A percentile compares a stretch with the other conserved stretches of the same genome.
These are phyloP conservation scores for Dromococcyx pavoninus DNA, from an alignment of 2,797 vertebrate species.

Conservation along the genomic window DNA sequence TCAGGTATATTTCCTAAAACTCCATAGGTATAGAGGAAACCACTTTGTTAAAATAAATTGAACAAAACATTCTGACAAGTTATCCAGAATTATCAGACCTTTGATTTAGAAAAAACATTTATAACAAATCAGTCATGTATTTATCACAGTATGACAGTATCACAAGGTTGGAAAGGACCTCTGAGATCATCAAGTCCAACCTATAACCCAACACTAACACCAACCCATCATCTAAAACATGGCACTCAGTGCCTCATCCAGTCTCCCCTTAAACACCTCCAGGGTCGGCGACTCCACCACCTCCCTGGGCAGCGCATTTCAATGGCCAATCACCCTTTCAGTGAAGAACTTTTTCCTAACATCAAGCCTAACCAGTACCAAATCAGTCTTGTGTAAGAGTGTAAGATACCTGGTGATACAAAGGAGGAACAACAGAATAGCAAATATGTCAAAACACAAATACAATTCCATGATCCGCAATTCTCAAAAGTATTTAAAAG, in stretches of 20 bases:
- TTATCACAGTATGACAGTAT: no score
- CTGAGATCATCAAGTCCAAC: no score
- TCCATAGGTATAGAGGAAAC: not conserved
- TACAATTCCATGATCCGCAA: not conserved
- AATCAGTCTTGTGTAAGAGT: not conserved
- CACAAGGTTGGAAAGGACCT: no score
- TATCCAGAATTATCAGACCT: not conserved
- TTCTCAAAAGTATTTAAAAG: not conserved
- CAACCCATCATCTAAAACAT: no score
- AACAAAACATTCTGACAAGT: not conserved
- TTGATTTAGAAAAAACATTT: not conserved
- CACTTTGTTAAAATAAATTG: not conserved
- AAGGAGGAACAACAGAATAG: not conserved
- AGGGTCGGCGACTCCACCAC: no score
- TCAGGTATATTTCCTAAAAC: not conserved
- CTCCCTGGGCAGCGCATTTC: no score
- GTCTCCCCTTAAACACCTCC: no score
- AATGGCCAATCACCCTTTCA: no score
- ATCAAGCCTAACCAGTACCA: no score
- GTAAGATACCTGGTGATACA: not conserved
- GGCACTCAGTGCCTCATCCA: no score
- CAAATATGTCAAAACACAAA: not conserved
- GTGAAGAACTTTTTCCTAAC: no score
- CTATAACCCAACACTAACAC: no score
- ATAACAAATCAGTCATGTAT: not conserved